Base-by-base conservation (phyloP, 2,797 vertebrate genomes). In the Danio aesculapii region DNA sequence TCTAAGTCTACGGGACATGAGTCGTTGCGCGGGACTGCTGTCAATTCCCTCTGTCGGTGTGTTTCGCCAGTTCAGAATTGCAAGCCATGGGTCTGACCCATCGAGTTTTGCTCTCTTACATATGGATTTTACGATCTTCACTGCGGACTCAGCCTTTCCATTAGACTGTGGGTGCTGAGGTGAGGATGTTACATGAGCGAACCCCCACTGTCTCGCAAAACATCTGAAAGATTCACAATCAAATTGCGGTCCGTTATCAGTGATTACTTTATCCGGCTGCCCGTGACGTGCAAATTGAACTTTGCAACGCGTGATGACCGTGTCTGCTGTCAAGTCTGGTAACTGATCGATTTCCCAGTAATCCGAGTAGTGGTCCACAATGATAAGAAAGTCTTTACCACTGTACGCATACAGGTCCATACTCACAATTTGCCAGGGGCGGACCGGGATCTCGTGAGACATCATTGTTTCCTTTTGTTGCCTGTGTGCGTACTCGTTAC, bases 341-440 rank as follows among this genome's bases (percentile, higher is more conserved):
- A 74, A 49, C 6, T 67, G 46, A n/a, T 83, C 76, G 7, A 74
- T 61, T 61, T 83, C 75, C 76, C 62, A 79, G 14, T 74, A 74
- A 61, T 73, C 66, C 6, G 21, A 70, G 64, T 59, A 62, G 39
- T 62, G 74, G 21, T 70, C 55, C 10, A 76, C 47, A 21, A 77
- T 12, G 13, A 77, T 43, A 10, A 82, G 47, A 43, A 77, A 77
- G 7, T 53, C 5, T n/a, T 44, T 61, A 2, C 49, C 17, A 17
- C 21, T 2, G 8, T 82, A 19, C 16, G 55, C 30, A 75, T 61
- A 67, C 17, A 77, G 16, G n/a, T 76, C 80, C 63, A 76, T 70
- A 13, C 73, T 82, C 4, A 63, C 44, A 0, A 81, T 61, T 19
- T 82, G 74, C 66, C 74, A 77, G 11, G 66, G 74, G 10, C 19